phyloP scores from a whole-genome alignment of 2,113 vertebrate species.

The Physeter macrocephalus region DNA sequence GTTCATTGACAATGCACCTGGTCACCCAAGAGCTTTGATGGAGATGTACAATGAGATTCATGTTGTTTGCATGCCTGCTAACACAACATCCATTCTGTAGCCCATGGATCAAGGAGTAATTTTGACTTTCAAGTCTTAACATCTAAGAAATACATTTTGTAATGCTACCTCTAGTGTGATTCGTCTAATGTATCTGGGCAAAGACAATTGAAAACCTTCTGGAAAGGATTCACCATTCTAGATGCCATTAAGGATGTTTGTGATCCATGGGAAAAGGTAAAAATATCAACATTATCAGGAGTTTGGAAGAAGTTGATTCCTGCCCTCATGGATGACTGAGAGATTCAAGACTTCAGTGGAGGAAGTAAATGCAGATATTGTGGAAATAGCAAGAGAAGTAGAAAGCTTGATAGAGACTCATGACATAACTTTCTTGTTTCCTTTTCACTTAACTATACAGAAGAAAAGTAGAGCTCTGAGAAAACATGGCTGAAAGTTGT shows the following conservation, averaged over 20 bases:
- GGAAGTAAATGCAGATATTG: neutral
- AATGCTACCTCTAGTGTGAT: neutral
- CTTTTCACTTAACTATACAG: neutral
- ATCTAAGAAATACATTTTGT: neutral
- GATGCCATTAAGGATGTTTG: neutral
- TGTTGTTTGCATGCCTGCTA: neutral
- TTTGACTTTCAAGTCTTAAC: neutral
- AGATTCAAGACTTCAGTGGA: neutral
- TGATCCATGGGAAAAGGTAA: neutral
- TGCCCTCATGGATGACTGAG: neutral
- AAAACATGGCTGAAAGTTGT: conserved; percentile 19
- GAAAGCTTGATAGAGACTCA: neutral
- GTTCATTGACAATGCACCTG: neutral
- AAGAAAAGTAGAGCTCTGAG: neutral
- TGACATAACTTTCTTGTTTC: neutral
- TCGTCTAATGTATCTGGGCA: neutral
- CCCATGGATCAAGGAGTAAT: neutral
- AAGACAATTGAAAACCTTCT: neutral
- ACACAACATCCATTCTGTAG: neutral
- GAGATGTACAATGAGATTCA: neutral
- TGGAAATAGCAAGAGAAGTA: neutral
- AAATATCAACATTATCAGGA: neutral
- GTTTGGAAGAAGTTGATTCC: neutral
- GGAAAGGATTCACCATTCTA: neutral
- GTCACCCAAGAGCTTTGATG: neutral